phyloP scores from a whole-genome alignment of 1,140 invertebrate species.

The Hydropsyche tenuis region DNA sequence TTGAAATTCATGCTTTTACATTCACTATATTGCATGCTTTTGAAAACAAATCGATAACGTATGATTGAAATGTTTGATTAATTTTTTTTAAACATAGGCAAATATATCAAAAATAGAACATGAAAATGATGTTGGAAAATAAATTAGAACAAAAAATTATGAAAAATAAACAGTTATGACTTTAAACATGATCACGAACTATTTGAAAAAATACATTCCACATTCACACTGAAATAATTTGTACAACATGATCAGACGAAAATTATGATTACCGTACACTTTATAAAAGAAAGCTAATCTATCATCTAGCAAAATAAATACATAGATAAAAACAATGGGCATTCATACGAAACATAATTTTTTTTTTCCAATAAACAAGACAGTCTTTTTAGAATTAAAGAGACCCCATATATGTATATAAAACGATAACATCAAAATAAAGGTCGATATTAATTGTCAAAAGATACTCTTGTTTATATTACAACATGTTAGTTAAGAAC shows the following conservation, averaged over 20 bases:
- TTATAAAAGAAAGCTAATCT: no score
- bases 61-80: no score
- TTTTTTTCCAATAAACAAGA: constrained; percentile 7
- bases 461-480: background rate
- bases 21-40: no score
- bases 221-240: background rate
- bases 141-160: background rate
- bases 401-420: background rate
- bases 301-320: background rate
- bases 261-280: background rate
- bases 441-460: background rate
- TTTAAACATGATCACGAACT: no score
- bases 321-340: background rate
- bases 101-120: background rate
- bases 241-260: background rate
- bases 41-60: no score
- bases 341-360: constrained; percentile 3
- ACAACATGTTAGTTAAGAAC: constrained; percentile 11
- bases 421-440: background rate
- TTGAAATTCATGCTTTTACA: no score
- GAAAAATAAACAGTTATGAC: background rate
- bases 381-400: constrained; percentile 10
- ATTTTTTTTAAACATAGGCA: no score
- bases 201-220: background rate
- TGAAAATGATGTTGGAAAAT: background rate